These are phyloP conservation scores for Villa cingulata DNA, from an alignment of 2,888 invertebrate species.

Conservation along the genomic window DNA sequence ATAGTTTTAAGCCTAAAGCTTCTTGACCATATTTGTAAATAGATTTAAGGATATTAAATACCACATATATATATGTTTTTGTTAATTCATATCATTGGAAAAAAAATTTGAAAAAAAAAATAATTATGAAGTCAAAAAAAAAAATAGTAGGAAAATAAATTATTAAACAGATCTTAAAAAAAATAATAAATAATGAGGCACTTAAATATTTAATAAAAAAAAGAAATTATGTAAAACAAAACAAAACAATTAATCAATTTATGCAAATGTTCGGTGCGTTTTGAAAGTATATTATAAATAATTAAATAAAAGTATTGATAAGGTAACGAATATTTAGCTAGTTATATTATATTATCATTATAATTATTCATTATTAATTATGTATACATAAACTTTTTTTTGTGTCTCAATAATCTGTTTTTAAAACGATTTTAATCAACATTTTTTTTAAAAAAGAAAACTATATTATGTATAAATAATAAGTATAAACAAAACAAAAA, in stretches of 20 bases:
- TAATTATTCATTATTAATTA: no score
- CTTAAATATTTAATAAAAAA: neutral
- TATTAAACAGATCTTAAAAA: neutral
- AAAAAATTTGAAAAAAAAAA: neutral
- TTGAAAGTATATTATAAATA: neutral
- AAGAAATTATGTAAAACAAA: neutral
- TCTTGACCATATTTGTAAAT: slow-evolving; percentile 10
- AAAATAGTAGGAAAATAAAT: neutral
- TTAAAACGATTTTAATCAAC: neutral
- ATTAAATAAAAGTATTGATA: neutral
- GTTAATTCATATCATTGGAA: slow-evolving; percentile 7
- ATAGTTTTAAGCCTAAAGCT: slow-evolving; percentile 9
- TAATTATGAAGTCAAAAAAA: neutral
- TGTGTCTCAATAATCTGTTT: neutral
- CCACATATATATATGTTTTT: neutral
- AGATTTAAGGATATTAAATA: slow-evolving; percentile 4
- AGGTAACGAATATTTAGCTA: neutral
- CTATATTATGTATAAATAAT: no score
- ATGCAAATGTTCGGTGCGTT: neutral
- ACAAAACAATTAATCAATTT: neutral
- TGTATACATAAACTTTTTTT: no score
- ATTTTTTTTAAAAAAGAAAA: neutral
- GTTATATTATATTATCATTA: no score
- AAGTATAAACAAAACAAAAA: no score
- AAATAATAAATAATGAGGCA: neutral